These are phyloP conservation scores for Epirrhoe alternata DNA, from an alignment of 2,888 invertebrate genomes.

Conservation along the genomic window DNA sequence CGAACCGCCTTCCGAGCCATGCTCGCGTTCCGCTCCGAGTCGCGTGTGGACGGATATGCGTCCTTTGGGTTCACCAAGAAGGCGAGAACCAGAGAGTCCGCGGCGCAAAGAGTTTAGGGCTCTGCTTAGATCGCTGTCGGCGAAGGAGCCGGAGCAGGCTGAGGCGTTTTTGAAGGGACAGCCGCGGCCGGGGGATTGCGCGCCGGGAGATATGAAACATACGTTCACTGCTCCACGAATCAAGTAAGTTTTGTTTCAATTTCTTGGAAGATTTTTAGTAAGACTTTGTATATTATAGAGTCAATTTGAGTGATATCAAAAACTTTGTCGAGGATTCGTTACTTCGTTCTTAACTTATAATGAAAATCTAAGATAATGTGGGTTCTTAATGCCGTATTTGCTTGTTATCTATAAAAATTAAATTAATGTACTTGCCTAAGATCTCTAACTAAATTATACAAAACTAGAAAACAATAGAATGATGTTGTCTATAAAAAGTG, in stretches of 20 bases:
- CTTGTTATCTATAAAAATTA: no score
- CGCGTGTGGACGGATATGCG: constrained; percentile 83
- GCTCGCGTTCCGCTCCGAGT: constrained; percentile 88
- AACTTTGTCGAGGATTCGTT: no score
- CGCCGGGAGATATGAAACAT: constrained; percentile 80
- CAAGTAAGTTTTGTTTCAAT: constrained; percentile 63
- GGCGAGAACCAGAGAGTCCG: constrained; percentile 75
- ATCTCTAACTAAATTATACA: no score
- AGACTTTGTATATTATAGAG: no score
- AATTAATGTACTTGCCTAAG: no score
- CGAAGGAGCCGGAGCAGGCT: constrained; percentile 87
- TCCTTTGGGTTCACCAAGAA: constrained; percentile 69
- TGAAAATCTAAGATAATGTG: no score
- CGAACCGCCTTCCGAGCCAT: constrained; percentile 78
- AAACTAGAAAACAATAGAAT: no score
- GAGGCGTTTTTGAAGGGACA: constrained; percentile 88
- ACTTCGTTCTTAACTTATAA: no score
- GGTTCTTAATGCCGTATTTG: no score
- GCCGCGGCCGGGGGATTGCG: constrained; percentile 89
- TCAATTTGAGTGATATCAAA: no score
- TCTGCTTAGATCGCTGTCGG: constrained; percentile 87
- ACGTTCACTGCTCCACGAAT: constrained; percentile 77
- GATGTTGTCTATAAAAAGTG: not conserved
- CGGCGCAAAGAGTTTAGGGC: constrained; percentile 84
- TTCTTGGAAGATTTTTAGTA: not conserved